Percentiles rank a stretch among this genome's conserved stretches.
These are phyloP conservation scores for Geophilus truncorum DNA, from an alignment of 2,888 invertebrate species.

Conservation along the genomic window DNA sequence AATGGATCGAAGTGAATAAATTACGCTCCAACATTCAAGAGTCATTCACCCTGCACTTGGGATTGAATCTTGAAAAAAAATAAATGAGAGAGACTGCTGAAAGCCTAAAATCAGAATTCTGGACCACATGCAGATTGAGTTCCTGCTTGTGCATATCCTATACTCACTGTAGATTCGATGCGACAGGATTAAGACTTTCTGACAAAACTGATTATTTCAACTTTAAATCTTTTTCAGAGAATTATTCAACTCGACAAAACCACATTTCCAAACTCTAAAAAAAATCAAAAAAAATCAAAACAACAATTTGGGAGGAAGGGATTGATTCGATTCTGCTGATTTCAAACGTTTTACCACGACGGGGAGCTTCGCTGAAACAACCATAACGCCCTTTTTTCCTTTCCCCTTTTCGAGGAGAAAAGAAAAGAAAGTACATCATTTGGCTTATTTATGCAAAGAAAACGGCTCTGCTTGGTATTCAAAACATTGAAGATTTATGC, in stretches of 20 bases:
- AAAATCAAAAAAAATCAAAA: no score
- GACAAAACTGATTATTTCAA: neutral
- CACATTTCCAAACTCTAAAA: no score
- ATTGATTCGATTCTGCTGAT: no score
- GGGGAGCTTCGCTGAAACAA: no score
- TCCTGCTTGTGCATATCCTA: neutral
- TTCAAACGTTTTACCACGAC: no score
- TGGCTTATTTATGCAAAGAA: neutral
- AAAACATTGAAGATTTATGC: no score
- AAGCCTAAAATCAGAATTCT: neutral
- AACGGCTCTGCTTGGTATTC: neutral
- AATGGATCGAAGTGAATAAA: neutral
- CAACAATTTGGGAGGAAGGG: no score
- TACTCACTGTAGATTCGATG: neutral
- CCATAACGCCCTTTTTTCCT: no score
- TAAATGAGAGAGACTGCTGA: no score
- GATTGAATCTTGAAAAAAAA: neutral
- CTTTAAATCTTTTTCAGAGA: neutral
- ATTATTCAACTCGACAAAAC: no score
- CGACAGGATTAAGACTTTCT: neutral
- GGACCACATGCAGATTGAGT: neutral
- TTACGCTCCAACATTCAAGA: neutral
- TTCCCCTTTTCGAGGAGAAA: neutral
- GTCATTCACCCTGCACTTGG: conserved; percentile 3
- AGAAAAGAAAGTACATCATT: no score